Evolutionary conservation across 2,113 vertebrate species (phyloP).

Genomic region (Misgurnus anguillicaudatus): DNA sequence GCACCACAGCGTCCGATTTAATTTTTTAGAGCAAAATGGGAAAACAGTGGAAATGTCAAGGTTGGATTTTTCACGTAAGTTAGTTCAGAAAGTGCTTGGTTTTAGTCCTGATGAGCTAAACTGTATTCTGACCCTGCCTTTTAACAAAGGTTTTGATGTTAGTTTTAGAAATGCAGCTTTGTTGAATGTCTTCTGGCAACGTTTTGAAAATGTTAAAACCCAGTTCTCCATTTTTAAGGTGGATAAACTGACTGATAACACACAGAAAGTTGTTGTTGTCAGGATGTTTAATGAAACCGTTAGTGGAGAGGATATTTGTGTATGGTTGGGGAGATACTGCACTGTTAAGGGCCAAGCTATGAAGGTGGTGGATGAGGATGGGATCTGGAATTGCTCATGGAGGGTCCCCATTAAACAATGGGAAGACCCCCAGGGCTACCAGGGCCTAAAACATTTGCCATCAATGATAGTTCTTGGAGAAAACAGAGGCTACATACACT

Average conservation of each 20-base stretch:
- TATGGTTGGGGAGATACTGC: conserved; percentile 25
- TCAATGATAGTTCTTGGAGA: background rate
- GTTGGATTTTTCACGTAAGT: background rate
- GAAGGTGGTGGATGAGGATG: conserved; percentile 21
- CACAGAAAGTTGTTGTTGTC: conserved; percentile 2
- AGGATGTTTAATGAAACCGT: conserved; percentile 41
- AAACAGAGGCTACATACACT: background rate
- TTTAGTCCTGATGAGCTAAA: background rate
- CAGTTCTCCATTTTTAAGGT: conserved; percentile 22
- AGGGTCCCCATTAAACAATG: conserved; percentile 6
- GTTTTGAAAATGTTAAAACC: background rate
- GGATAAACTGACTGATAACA: background rate
- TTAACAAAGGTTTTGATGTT: background rate
- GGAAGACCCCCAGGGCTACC: background rate
- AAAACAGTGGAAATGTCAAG: background rate
- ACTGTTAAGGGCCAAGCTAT: background rate
- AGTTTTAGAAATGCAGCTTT: background rate
- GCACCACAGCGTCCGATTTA: background rate
- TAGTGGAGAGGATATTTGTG: conserved; percentile 11
- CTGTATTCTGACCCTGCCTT: background rate
- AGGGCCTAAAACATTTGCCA: conserved; percentile 17
- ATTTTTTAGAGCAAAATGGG: background rate
- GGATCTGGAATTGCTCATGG: background rate
- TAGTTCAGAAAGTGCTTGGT: background rate
- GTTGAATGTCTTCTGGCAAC: background rate